A percentile compares a stretch with the other conserved stretches of the same genome.
phyloP scores from a whole-genome alignment of 1,140 invertebrate species.

The Macrotrachela quadricornifera region DNA sequence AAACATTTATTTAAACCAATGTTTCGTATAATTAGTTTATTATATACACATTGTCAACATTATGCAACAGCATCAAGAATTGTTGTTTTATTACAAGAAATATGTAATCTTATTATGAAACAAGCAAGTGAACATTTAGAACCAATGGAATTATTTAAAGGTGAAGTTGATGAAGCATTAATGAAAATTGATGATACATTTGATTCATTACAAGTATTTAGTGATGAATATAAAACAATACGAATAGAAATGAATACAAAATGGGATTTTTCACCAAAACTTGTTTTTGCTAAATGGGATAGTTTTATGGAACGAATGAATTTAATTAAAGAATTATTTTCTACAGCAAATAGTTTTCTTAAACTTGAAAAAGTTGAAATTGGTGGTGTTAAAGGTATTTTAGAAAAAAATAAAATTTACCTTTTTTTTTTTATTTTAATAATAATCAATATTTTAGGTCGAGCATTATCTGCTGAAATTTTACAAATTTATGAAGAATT shows the following conservation, averaged over 20 bases:
- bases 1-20: conserved; percentile 32
- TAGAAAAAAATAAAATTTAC: conserved; percentile 16
- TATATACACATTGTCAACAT: conserved; percentile 67
- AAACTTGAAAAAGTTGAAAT: conserved; percentile 86
- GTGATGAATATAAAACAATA: conserved; percentile 41
- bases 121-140: conserved; percentile 57
- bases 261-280: conserved; percentile 70
- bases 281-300: conserved; percentile 62
- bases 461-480: conserved; percentile 56
- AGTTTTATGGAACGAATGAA: conserved; percentile 56
- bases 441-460: conserved; percentile 19
- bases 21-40: conserved; percentile 60
- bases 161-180: conserved; percentile 36
- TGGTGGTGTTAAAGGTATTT: conserved; percentile 55
- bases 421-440: no score
- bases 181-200: conserved; percentile 68
- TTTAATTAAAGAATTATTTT: conserved; percentile 67
- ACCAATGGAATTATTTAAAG: conserved; percentile 55
- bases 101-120: conserved; percentile 68
- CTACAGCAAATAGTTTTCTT: conserved; percentile 70
- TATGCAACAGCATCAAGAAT: conserved; percentile 69
- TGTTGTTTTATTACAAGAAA: conserved; percentile 63
- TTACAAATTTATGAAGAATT: conserved; percentile 66
- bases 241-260: conserved; percentile 42
- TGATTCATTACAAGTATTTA: conserved; percentile 48